Evolutionary conservation across 1,140 invertebrate genomes (phyloP), one percentile per base, ranked within the genome.

Genomic region (Sarcophaga peregrina): DNA sequence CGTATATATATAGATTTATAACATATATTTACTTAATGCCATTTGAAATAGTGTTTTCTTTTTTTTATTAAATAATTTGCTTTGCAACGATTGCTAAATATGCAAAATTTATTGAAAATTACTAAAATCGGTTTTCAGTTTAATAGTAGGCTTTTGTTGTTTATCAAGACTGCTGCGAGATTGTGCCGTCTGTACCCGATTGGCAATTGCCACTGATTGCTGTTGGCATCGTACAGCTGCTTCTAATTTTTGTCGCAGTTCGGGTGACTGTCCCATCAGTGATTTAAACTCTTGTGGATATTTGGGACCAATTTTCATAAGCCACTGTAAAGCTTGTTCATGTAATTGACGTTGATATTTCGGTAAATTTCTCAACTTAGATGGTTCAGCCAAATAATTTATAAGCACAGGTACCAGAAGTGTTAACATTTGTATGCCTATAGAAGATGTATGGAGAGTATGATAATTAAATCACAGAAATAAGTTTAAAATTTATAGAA

Each of bases 51-150:
- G 25, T 37, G n/a, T n/a, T n/a, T n/a, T n/a, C n/a, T n/a, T n/a
- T 37, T 37, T 37, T 68, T 68, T 4, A 58, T 58, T 13, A 58
- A 58, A 68, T 37, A 68, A n/a, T 20, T 68, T 20, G 62, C 62
- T 20, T 6, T 20, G 62, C 62, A 68, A 68, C 17, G 62, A 20
- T 68, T 68, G 4, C 1, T 37, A 37, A 37, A 37, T 37, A 1
- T 68, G 62, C 10, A 58, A 37, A 20, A 68, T 84, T 85, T 84
- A 90, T 83, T 90, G 89, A 80, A 97, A 99, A 92, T 98, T 98
- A 86, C 97, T 97, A 90, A 99, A 99, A 91, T 98, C 96, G 17
- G 97, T 98, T 93, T 98, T 98, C 73, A 99, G 92, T 91, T 97
- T 97, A 86, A 99, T 99, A 10, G 96, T 95, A 78, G 96, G 95